Conservation (phyloP, 2,113 vertebrate species). For the cat (Felis catus) region F.catus_Fca126_mat1.0 CM031425.1:44857501-44858000, state of each 20-base stretch:
- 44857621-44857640: not conserved
- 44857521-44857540: not conserved
- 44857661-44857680: not conserved
- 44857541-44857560: not conserved
- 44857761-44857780: slow-evolving; percentile 15
- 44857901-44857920: too few species aligned
- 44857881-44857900: too few species aligned
- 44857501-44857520: not conserved
- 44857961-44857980: too few species aligned
- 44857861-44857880: too few species aligned
- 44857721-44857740: not conserved
- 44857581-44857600: not conserved
- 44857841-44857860: too few species aligned
- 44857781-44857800: slow-evolving; percentile 6
- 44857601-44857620: not conserved
- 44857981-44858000: too few species aligned
- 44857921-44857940: too few species aligned
- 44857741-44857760: slow-evolving; percentile 11
- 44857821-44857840: not conserved
- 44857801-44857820: not conserved
- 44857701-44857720: not conserved
- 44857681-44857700: not conserved
- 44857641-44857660: slow-evolving; percentile 5
- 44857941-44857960: too few species aligned
- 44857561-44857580: not conserved